phyloP scores from a whole-genome alignment of 2,888 invertebrate genomes.

The Boloria euphrosyne region DNA sequence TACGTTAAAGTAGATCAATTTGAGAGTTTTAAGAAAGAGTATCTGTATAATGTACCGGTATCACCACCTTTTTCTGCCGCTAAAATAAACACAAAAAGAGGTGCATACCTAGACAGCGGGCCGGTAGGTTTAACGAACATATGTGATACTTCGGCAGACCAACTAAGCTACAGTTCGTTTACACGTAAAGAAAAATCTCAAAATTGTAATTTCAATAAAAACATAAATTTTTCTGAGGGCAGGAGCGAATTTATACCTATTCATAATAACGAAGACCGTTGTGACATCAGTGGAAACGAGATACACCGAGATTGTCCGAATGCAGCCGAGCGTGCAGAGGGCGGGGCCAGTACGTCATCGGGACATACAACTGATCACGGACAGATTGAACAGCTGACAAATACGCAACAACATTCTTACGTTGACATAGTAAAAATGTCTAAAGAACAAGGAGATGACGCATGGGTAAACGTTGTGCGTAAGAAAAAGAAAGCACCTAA shows the following conservation, averaged over 20 bases:
- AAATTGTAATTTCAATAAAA: neutral
- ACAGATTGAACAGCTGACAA: no score
- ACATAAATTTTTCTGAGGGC: slow-evolving; percentile 1
- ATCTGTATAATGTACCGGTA: neutral
- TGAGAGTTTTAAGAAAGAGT: slow-evolving; percentile 10
- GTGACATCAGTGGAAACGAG: no score
- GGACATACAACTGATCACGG: no score
- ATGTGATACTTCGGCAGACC: neutral
- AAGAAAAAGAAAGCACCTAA: slow-evolving; percentile 13
- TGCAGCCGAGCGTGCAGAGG: no score
- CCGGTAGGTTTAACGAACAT: slow-evolving; percentile 1
- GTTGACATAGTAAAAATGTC: neutral
- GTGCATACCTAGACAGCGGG: slow-evolving; percentile 18
- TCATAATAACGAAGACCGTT: no score
- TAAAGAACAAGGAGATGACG: neutral
- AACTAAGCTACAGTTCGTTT: neutral
- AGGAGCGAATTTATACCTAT: no score
- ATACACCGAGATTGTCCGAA: no score
- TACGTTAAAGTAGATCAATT: slow-evolving; percentile 22
- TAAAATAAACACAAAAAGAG: slow-evolving; percentile 19
- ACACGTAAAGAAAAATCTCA: neutral
- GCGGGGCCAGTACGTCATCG: no score
- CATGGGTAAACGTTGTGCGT: neutral
- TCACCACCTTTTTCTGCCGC: slow-evolving; percentile 14
- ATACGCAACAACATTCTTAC: no score